phyloP scores from a whole-genome alignment of 2,113 vertebrate species.

The Pseudolaguvia tuberculata region DNA sequence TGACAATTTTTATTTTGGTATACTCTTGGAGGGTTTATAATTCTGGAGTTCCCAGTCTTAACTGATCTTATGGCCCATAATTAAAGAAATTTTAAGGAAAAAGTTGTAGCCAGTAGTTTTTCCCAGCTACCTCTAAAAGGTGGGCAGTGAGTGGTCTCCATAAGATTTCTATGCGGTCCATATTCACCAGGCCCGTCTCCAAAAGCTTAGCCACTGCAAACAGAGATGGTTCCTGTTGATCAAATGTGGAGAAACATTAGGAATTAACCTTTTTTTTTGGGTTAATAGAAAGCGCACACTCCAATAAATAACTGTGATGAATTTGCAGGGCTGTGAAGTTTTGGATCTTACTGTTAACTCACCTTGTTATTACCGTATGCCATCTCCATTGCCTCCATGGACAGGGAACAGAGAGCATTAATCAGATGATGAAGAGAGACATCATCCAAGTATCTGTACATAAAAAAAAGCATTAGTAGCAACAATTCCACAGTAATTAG shows the following conservation, averaged over 20 bases:
- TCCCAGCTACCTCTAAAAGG: conserved; percentile 83
- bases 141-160: conserved; percentile 96
- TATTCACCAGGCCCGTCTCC: conserved; percentile 96
- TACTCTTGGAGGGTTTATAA: not conserved
- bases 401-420: conserved; percentile 96
- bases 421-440: conserved; percentile 98
- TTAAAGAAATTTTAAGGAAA: not conserved
- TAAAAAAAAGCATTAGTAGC: conserved; percentile 42
- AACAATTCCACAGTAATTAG: not conserved
- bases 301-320: too few relatives aligned
- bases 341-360: not conserved
- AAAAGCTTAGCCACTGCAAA: conserved; percentile 97
- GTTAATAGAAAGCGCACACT: not conserved
- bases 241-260: conserved; percentile 27
- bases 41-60: not conserved
- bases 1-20: not conserved
- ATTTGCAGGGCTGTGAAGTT: not conserved
- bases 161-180: conserved; percentile 95
- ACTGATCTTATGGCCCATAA: not conserved
- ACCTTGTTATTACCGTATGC: conserved; percentile 98
- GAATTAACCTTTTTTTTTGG: not conserved
- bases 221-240: conserved; percentile 88
- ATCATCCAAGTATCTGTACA: conserved; percentile 91
- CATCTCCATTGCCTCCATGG: conserved; percentile 99
- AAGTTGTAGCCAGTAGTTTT: not conserved